Evolutionary conservation across 2,888 invertebrate genomes (phyloP).

Genomic region (Drosophila diplacantha): DNA sequence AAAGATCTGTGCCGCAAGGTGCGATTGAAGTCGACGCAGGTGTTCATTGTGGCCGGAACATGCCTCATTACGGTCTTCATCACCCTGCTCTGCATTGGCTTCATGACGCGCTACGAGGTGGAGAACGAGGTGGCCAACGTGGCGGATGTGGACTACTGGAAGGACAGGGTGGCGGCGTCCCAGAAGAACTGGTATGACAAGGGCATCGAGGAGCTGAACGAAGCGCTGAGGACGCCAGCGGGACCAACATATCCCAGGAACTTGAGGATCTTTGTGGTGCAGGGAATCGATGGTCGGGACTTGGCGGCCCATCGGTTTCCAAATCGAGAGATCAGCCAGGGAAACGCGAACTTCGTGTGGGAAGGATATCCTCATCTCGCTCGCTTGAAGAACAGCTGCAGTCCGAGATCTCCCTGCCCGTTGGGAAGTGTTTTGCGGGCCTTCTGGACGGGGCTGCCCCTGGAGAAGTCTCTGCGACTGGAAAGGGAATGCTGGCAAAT

Average conservation of each 20-base stretch:
- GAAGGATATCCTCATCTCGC: conserved; percentile 90
- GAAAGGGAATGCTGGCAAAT: conserved; percentile 83
- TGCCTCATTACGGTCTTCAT: conserved; percentile 59
- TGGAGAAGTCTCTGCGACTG: neutral
- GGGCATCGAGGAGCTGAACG: conserved; percentile 79
- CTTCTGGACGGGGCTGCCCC: conserved; percentile 85
- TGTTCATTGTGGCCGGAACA: conserved; percentile 65
- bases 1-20: conserved; percentile 38
- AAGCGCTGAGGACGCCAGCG: conserved; percentile 80
- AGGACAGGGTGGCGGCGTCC: conserved; percentile 53
- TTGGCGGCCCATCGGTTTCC: conserved; percentile 82
- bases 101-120: conserved; percentile 69
- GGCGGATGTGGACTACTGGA: conserved; percentile 64
- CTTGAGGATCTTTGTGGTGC: conserved; percentile 89
- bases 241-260: conserved; percentile 79
- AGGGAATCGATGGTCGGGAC: conserved; percentile 91
- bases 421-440: conserved; percentile 91
- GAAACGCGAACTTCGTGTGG: conserved; percentile 80
- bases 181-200: conserved; percentile 78
- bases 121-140: conserved; percentile 62
- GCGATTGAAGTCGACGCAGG: conserved; percentile 57
- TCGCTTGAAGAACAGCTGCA: conserved; percentile 90
- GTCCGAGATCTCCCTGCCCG: conserved; percentile 89
- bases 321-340: conserved; percentile 78
- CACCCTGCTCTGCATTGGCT: conserved; percentile 66